These are phyloP conservation scores for Ailuropoda melanoleuca DNA, from an alignment of 2,113 vertebrate genomes.

Conservation along the genomic window DNA sequence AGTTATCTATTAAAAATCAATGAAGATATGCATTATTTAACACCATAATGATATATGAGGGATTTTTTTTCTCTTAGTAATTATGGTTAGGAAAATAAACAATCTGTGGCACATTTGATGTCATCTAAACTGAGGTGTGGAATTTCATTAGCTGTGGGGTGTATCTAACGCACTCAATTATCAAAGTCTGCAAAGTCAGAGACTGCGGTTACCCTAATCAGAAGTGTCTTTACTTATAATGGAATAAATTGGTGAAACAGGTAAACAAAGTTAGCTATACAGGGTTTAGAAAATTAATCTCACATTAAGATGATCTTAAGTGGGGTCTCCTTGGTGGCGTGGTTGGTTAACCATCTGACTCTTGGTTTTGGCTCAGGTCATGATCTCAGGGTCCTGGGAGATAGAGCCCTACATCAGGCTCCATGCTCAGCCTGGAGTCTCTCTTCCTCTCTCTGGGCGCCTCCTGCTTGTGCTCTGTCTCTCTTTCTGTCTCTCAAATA, in stretches of 20 bases:
- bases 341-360: neutral
- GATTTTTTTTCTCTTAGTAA: slow-evolving; percentile 63
- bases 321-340: neutral
- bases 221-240: slow-evolving; percentile 41
- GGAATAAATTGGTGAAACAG: slow-evolving; percentile 26
- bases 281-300: neutral
- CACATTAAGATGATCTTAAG: slow-evolving; percentile 28
- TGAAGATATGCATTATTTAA: slow-evolving; percentile 72
- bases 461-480: neutral
- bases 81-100: slow-evolving; percentile 76
- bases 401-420: neutral
- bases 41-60: slow-evolving; percentile 58
- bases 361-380: neutral
- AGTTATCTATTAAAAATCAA: slow-evolving; percentile 83
- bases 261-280: slow-evolving; percentile 1
- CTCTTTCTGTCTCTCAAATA: neutral
- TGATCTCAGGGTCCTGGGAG: neutral
- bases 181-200: slow-evolving; percentile 69
- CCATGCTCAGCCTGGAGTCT: neutral
- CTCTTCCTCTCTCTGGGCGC: neutral
- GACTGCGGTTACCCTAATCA: neutral
- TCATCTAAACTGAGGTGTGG: slow-evolving; percentile 59
- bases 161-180: slow-evolving; percentile 73
- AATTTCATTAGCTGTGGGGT: slow-evolving; percentile 73
- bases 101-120: slow-evolving; percentile 60